Percentiles rank a stretch among this genome's conserved stretches.
Evolutionary conservation across 2,113 vertebrate genomes (phyloP).

Genomic region (Xiphophorus couchianus): DNA sequence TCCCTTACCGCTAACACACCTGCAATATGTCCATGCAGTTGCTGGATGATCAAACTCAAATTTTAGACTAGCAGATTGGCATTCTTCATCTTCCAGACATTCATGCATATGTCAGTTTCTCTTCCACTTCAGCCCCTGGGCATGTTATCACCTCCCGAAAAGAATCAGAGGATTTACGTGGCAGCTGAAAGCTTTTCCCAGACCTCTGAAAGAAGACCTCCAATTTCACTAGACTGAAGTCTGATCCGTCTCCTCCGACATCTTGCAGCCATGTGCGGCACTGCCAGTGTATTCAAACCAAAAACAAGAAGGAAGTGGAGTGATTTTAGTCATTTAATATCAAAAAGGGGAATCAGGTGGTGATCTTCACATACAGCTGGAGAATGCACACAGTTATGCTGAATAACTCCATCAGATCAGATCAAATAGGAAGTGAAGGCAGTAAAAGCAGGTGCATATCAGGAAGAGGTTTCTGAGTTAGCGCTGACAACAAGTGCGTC

Average conservation of each 20-base stretch:
- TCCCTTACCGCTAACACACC: background rate
- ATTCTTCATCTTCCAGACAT: conserved; percentile 29
- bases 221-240: conserved; percentile 72
- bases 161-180: conserved; percentile 59
- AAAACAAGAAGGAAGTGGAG: conserved; percentile 54
- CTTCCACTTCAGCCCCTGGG: conserved; percentile 62
- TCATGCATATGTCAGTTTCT: conserved; percentile 61
- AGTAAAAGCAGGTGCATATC: conserved; percentile 72
- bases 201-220: conserved; percentile 68
- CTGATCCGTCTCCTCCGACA: conserved; percentile 50
- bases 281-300: conserved; percentile 60
- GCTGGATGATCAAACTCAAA: conserved; percentile 32
- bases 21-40: conserved; percentile 36
- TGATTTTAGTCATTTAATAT: conserved; percentile 56
- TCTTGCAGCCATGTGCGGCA: conserved; percentile 81
- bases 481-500: conserved; percentile 24
- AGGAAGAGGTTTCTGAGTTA: conserved; percentile 49
- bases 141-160: conserved; percentile 71
- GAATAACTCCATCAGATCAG: conserved; percentile 45
- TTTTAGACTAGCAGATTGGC: conserved; percentile 39
- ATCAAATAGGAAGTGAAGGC: conserved; percentile 33
- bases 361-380: conserved; percentile 32
- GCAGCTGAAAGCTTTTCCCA: conserved; percentile 51
- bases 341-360: conserved; percentile 64
- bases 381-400: conserved; percentile 41